phyloP scores from a whole-genome alignment of 2,888 invertebrate species.

The Agrenia bidenticulata region DNA sequence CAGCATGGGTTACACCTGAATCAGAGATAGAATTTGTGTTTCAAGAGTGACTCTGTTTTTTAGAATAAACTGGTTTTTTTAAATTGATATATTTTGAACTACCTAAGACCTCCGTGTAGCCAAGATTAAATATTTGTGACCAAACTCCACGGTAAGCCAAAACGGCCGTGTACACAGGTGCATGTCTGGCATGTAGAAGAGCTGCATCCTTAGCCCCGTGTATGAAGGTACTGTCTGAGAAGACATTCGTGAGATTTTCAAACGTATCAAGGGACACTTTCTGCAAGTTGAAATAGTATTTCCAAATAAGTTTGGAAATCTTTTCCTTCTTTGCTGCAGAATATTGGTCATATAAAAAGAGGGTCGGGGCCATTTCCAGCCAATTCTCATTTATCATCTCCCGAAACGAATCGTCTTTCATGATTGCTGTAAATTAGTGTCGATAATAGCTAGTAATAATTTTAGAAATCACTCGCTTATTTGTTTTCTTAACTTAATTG shows the following conservation, averaged over 20 bases:
- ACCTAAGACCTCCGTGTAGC: conserved; percentile 31
- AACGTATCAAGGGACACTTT: conserved; percentile 24
- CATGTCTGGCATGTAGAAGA: conserved; percentile 27
- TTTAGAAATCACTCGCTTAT: background rate
- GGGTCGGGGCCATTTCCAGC: conserved; percentile 2
- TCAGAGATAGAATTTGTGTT: too few relatives aligned
- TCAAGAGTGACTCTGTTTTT: too few relatives aligned
- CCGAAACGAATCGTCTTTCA: conserved; percentile 17
- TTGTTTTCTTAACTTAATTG: background rate
- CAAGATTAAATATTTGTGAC: conserved; percentile 29
- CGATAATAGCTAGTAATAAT: too few relatives aligned
- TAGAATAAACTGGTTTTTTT: background rate
- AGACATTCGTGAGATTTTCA: conserved; percentile 32
- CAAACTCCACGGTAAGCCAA: conserved; percentile 31
- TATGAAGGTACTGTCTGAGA: conserved; percentile 30
- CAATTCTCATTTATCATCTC: conserved; percentile 32
- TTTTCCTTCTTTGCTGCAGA: conserved; percentile 10
- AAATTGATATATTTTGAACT: too few relatives aligned
- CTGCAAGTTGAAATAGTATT: conserved; percentile 30
- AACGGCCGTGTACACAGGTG: conserved; percentile 23
- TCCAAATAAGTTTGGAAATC: conserved; percentile 15
- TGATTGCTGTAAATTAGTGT: conserved; percentile 21
- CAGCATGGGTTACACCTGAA: conserved; percentile 32
- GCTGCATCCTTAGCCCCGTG: conserved; percentile 27
- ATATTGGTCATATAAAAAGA: conserved; percentile 19